These are phyloP conservation scores for Apotomis turbidana DNA, from an alignment of 2,888 invertebrate species.

Conservation along the genomic window DNA sequence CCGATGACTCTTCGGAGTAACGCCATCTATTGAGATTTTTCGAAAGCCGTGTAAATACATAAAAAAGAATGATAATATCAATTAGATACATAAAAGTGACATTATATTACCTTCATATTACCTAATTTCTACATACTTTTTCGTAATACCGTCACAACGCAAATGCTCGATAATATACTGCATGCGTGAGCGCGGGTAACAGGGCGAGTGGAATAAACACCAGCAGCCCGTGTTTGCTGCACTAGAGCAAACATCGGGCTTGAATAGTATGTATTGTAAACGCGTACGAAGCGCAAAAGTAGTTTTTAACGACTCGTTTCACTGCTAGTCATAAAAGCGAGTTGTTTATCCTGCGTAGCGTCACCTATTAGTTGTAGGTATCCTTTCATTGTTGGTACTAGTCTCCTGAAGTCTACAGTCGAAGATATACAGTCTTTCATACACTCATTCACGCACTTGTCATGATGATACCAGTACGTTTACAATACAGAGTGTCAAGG, in stretches of 20 bases:
- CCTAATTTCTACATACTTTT: neutral
- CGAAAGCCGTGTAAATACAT: no score
- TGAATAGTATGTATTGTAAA: conserved; percentile 23
- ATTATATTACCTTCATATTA: no score
- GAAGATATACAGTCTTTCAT: no score
- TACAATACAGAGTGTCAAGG: no score
- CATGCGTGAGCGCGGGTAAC: conserved; percentile 4
- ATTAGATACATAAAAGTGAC: no score
- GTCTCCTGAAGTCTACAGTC: neutral
- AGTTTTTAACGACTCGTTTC: conserved; percentile 5
- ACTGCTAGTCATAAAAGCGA: neutral
- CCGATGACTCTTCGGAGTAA: no score
- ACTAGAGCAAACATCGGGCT: conserved; percentile 12
- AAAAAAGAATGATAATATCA: no score
- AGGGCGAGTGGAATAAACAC: conserved; percentile 2
- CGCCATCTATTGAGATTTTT: no score
- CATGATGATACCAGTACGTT: no score
- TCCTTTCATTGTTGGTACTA: neutral
- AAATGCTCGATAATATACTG: neutral
- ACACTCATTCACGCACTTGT: no score
- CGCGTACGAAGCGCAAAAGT: neutral
- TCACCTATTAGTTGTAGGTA: neutral
- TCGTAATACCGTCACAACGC: neutral
- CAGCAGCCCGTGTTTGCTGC: conserved; percentile 18
- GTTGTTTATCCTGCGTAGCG: neutral